phyloP scores from a whole-genome alignment of 1,140 invertebrate genomes.

The Rhynchophorus ferrugineus region DNA sequence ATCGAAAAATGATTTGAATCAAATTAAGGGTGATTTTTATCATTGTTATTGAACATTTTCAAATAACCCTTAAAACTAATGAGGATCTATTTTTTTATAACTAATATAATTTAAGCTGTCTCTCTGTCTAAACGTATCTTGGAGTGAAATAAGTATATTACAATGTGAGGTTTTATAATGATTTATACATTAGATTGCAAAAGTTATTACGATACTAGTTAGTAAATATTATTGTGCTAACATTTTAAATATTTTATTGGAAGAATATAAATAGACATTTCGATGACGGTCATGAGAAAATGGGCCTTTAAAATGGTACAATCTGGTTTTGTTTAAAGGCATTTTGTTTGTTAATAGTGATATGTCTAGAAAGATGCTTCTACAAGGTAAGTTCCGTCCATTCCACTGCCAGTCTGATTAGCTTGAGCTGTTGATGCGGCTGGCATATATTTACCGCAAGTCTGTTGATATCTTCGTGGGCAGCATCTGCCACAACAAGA shows the following conservation, averaged over 20 bases:
- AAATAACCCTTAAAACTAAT: too few species aligned
- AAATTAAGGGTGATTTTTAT: too few species aligned
- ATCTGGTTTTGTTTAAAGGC: slow-evolving; percentile 7
- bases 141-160: neutral
- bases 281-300: too few species aligned
- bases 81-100: too few species aligned
- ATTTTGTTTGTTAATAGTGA: slow-evolving; percentile 16
- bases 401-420: slow-evolving; percentile 67
- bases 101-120: too few species aligned
- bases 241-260: neutral
- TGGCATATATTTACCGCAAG: slow-evolving; percentile 75
- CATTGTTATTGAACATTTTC: too few species aligned
- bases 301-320: neutral
- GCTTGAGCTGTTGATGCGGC: slow-evolving; percentile 66
- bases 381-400: slow-evolving; percentile 75
- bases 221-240: neutral
- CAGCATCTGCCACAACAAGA: slow-evolving; percentile 82
- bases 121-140: too few species aligned
- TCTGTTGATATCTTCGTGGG: slow-evolving; percentile 80
- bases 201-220: neutral
- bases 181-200: neutral
- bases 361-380: slow-evolving; percentile 64
- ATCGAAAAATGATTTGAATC: too few species aligned
- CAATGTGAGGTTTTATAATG: neutral
- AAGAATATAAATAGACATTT: neutral